A percentile compares a stretch with the other conserved stretches of the same genome.
These are phyloP conservation scores for Myrmecophaga tridactyla DNA, from an alignment of 2,113 vertebrate species.

Conservation along the genomic window DNA sequence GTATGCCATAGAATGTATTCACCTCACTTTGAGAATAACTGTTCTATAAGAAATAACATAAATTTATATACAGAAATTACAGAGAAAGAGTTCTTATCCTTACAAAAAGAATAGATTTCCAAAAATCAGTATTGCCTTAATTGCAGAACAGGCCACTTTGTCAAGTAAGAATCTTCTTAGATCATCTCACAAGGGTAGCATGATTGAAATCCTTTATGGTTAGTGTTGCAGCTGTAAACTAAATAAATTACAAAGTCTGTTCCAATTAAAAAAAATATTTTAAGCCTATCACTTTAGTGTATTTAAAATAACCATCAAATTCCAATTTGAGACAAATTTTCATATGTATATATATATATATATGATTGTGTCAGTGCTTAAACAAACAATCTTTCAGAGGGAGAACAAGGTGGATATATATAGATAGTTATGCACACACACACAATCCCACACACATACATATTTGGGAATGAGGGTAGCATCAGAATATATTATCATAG, in stretches of 20 bases:
- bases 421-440: not conserved
- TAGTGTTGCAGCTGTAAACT: not conserved
- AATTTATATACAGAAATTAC: not conserved
- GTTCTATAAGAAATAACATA: not conserved
- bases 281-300: not conserved
- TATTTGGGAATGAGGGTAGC: not conserved
- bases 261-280: not conserved
- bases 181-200: not conserved
- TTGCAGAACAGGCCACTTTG: not conserved
- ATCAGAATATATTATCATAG: not conserved
- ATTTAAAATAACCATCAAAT: not conserved
- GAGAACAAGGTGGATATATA: not conserved
- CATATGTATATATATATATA: constrained; percentile 6
- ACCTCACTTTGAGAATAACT: not conserved
- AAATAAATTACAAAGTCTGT: not conserved
- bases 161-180: not conserved
- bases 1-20: not conserved
- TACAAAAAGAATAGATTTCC: not conserved
- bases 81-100: not conserved
- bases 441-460: not conserved
- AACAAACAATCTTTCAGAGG: not conserved
- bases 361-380: not conserved
- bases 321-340: not conserved
- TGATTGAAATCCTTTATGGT: not conserved
- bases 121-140: not conserved